Evolutionary conservation across 2,797 vertebrate genomes (phyloP).

Genomic region (Mionectes olivaceus): DNA sequence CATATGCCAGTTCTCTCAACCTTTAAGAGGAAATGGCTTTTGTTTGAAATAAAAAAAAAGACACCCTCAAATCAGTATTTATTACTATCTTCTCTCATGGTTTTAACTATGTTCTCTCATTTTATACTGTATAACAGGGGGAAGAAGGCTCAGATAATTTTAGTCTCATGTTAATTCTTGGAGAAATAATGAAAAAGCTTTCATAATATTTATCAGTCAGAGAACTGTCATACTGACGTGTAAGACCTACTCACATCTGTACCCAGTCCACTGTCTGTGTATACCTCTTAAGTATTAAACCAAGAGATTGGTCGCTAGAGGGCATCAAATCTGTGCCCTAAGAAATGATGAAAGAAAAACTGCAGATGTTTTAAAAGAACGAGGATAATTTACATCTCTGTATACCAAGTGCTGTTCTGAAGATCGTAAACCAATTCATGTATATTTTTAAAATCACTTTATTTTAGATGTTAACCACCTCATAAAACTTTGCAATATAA

Average conservation of each 20-base stretch:
- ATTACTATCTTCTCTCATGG: background rate
- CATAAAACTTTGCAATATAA: background rate
- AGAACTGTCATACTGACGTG: background rate
- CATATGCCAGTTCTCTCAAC: constrained; percentile 31
- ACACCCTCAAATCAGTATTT: background rate
- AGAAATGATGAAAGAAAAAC: background rate
- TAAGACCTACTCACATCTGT: background rate
- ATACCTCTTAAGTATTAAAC: background rate
- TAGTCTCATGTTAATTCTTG: background rate
- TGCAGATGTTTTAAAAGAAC: background rate
- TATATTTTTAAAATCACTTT: background rate
- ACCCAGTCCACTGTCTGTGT: background rate
- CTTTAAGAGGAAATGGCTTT: constrained; percentile 26
- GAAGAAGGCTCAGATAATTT: background rate
- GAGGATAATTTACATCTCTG: background rate
- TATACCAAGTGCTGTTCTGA: background rate
- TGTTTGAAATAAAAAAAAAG: constrained; percentile 43
- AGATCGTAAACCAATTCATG: background rate
- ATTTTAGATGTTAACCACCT: background rate
- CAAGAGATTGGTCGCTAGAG: background rate
- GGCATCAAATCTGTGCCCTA: constrained; percentile 31
- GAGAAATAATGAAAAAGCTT: background rate
- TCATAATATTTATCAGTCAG: background rate
- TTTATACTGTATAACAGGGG: background rate
- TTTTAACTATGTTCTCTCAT: background rate